A percentile compares a stretch with the other conserved stretches of the same genome.
Evolutionary conservation across 2,888 invertebrate genomes (phyloP).

Genomic region (Chelonus formosanus): DNA sequence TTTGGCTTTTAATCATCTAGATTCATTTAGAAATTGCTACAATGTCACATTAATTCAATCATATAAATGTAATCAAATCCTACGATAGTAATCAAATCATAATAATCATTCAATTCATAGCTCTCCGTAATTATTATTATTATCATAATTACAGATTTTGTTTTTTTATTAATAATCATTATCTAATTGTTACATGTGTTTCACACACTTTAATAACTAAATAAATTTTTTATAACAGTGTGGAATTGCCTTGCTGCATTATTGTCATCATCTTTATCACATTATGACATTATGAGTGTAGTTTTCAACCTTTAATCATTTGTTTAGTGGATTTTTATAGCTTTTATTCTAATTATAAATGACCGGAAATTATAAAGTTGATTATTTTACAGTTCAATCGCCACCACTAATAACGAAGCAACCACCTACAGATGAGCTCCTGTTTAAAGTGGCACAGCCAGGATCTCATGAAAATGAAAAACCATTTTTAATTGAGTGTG

Average conservation of each 20-base stretch:
- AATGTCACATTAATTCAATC: neutral
- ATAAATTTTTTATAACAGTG: slow-evolving; percentile 12
- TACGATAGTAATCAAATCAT: neutral
- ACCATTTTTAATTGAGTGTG: slow-evolving; percentile 95
- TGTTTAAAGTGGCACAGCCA: slow-evolving; percentile 85
- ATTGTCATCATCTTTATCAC: slow-evolving; percentile 22
- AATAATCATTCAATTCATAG: too few relatives aligned
- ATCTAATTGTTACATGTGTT: neutral
- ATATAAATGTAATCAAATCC: neutral
- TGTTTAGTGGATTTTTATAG: slow-evolving; percentile 11
- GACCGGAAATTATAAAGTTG: too few relatives aligned
- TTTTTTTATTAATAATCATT: neutral
- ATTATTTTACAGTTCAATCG: slow-evolving; percentile 74
- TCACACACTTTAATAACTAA: slow-evolving; percentile 8
- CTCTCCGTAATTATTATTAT: too few relatives aligned
- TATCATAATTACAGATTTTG: too few relatives aligned
- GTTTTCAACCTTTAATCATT: slow-evolving; percentile 18
- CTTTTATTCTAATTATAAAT: too few relatives aligned
- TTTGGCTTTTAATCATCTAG: slow-evolving; percentile 27
- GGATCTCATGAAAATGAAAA: slow-evolving; percentile 87
- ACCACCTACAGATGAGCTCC: slow-evolving; percentile 88
- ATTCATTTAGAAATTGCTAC: slow-evolving; percentile 25
- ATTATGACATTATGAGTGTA: slow-evolving; percentile 24
- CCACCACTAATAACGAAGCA: slow-evolving; percentile 93
- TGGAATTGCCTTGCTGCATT: slow-evolving; percentile 24